Evolutionary conservation across 2,888 invertebrate species (phyloP).

Genomic region (Chydorus sphaericus): DNA sequence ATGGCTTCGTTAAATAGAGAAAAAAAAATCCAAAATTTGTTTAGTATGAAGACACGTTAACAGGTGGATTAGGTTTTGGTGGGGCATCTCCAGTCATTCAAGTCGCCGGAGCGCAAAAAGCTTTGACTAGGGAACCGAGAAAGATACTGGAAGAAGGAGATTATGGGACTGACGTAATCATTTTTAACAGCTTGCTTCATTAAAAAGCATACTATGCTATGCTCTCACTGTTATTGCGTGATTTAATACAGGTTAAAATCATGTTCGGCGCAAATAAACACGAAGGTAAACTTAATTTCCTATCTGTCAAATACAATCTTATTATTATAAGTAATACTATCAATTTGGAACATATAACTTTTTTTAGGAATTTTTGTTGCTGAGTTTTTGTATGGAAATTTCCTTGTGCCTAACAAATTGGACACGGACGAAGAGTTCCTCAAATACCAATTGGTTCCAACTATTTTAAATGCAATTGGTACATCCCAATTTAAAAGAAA

Average conservation of each 20-base stretch:
- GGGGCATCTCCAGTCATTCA: conserved; percentile 16
- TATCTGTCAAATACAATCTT: too few species aligned
- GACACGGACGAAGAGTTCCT: conserved; percentile 16
- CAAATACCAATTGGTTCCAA: conserved; percentile 13
- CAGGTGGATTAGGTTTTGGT: conserved; percentile 17
- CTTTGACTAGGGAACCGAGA: conserved; percentile 12
- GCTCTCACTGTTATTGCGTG: too few species aligned
- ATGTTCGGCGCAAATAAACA: conserved; percentile 20
- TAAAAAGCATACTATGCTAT: too few species aligned
- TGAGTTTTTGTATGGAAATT: conserved; percentile 8
- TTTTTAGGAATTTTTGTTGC: conserved; percentile 8
- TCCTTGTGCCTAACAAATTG: conserved; percentile 16
- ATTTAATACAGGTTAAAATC: conserved; percentile 18
- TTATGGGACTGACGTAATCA: conserved; percentile 17
- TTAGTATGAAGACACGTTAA: conserved; percentile 14
- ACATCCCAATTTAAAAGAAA: too few species aligned
- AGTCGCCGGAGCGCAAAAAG: not conserved
- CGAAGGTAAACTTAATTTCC: too few species aligned
- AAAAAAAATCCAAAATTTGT: not conserved
- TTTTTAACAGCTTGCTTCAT: too few species aligned
- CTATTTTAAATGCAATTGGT: conserved; percentile 17
- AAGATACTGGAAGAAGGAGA: conserved; percentile 15
- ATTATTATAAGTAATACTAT: too few species aligned
- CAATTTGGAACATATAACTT: too few species aligned
- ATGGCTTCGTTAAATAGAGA: too few species aligned